These are phyloP conservation scores for Phalacrocorax pelagicus DNA, from an alignment of 2,113 vertebrate genomes.

Conservation along the genomic window DNA sequence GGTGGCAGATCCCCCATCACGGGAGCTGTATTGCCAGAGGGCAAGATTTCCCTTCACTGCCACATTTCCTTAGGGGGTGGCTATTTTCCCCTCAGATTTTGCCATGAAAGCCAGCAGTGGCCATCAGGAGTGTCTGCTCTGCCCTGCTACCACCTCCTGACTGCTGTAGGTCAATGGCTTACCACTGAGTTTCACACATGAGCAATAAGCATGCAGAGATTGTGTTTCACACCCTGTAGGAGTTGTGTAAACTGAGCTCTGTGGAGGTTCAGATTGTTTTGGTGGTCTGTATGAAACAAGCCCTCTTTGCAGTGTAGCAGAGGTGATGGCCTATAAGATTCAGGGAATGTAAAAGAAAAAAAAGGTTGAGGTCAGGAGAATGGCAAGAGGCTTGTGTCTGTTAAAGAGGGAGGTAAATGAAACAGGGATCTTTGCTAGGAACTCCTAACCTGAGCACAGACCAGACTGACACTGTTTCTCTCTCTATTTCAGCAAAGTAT, in stretches of 20 bases:
- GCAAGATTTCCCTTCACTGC: background rate
- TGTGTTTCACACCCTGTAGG: background rate
- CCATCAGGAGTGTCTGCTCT: background rate
- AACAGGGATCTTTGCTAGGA: background rate
- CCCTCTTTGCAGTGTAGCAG: background rate
- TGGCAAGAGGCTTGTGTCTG: background rate
- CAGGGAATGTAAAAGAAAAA: background rate
- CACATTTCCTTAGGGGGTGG: background rate
- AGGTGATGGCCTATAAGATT: background rate
- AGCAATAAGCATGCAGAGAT: background rate
- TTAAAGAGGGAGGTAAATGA: background rate
- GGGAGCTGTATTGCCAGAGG: background rate
- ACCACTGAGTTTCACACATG: background rate
- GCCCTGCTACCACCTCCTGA: background rate
- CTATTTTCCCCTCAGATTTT: background rate
- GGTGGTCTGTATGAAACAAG: background rate
- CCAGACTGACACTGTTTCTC: background rate
- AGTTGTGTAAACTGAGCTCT: background rate
- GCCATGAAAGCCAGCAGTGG: background rate
- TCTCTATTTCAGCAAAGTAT: background rate
- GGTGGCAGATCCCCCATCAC: background rate
- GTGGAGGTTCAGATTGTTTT: background rate
- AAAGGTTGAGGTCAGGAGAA: background rate
- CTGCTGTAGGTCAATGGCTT: background rate
- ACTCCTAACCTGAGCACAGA: background rate